These are phyloP conservation scores for Luscinia luscinia DNA, from an alignment of 2,797 vertebrate species.

Conservation along the genomic window DNA sequence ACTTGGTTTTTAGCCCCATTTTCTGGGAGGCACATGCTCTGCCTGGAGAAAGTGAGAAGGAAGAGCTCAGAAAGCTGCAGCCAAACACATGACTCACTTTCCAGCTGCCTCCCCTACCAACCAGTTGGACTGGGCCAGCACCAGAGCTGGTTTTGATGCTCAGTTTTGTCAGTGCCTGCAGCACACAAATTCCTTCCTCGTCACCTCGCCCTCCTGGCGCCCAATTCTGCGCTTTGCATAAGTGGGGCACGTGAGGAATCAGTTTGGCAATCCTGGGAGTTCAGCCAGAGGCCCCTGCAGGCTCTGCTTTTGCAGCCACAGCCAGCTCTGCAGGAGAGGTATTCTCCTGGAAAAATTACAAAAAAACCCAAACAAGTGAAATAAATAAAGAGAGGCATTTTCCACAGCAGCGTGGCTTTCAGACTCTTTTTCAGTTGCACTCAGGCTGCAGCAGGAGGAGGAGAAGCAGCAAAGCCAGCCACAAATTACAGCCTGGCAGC, in stretches of 20 bases:
- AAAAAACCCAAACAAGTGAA: not conserved
- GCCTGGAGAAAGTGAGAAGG: not conserved
- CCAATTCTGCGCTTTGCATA: not conserved
- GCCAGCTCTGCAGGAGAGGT: not conserved
- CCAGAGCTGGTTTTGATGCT: not conserved
- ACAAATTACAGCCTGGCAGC: conserved; percentile 30
- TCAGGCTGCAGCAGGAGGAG: not conserved
- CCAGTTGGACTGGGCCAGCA: not conserved
- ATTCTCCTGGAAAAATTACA: not conserved
- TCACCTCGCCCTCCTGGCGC: not conserved
- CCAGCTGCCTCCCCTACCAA: not conserved
- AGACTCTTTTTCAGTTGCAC: not conserved
- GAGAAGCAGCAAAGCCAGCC: not conserved
- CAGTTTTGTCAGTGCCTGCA: not conserved
- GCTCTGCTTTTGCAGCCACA: not conserved
- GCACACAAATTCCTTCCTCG: not conserved
- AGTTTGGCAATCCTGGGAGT: conserved; percentile 16
- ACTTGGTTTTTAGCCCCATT: not conserved
- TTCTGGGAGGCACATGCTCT: not conserved
- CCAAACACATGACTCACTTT: conserved; percentile 8
- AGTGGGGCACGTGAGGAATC: not conserved
- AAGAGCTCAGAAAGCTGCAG: not conserved
- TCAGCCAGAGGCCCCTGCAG: conserved; percentile 49
- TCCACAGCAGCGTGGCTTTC: not conserved
- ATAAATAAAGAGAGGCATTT: not conserved